These are phyloP conservation scores for Bombyx mandarina DNA, from an alignment of 1,140 invertebrate species.

Conservation along the genomic window DNA sequence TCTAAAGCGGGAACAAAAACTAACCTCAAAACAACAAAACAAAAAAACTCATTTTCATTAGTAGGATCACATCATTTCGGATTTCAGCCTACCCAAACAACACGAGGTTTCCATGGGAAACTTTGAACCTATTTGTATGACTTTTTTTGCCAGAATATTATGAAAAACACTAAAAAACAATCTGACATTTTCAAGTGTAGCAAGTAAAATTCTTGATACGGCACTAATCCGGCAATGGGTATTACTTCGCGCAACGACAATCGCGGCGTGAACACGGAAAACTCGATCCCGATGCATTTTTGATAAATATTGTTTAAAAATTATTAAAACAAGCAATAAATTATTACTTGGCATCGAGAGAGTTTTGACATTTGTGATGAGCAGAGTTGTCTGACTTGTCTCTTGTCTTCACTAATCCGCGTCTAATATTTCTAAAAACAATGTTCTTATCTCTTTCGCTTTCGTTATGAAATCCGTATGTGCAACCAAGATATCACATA, in stretches of 20 bases:
- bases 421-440: too few relatives aligned
- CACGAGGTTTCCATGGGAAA: background rate
- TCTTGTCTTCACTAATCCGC: too few relatives aligned
- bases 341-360: constrained; percentile 58
- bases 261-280: constrained; percentile 21
- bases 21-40: constrained; percentile 54
- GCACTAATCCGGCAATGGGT: too few relatives aligned
- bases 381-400: constrained; percentile 2
- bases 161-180: constrained; percentile 55
- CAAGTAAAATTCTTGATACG: background rate
- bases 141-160: constrained; percentile 28
- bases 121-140: constrained; percentile 1
- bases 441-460: too few relatives aligned
- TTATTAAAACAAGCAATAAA: constrained; percentile 39
- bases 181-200: constrained; percentile 43
- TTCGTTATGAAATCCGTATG: too few relatives aligned
- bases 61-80: background rate
- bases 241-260: too few relatives aligned
- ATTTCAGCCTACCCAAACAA: constrained; percentile 14
- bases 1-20: constrained; percentile 63
- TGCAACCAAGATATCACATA: too few relatives aligned
- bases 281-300: constrained; percentile 47
- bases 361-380: constrained; percentile 52
- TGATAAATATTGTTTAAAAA: constrained; percentile 27
- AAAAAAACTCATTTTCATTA: constrained; percentile 24